Conservation (phyloP, 2,797 vertebrate species). For the Galagoides demidoff region DNA sequence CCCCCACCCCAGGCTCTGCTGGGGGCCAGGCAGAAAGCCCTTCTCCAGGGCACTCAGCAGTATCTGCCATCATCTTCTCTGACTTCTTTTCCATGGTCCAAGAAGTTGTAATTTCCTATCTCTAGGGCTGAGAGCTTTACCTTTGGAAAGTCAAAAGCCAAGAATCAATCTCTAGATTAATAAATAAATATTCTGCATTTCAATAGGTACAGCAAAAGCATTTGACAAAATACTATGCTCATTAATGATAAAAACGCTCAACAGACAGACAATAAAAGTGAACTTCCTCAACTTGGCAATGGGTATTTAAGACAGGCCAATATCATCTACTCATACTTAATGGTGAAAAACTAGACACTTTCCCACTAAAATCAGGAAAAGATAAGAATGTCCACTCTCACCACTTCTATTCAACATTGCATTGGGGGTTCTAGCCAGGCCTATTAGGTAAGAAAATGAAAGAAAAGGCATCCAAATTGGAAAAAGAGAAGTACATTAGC, state of each 20-base stretch:
- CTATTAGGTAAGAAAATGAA: neutral
- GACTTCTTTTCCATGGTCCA: neutral
- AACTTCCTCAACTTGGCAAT: neutral
- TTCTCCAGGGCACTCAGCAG: neutral
- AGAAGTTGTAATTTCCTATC: neutral
- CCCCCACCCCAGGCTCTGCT: neutral
- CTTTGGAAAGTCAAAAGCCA: neutral
- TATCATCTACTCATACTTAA: neutral
- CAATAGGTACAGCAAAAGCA: neutral
- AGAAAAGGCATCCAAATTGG: neutral
- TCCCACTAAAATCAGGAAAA: neutral
- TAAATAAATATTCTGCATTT: neutral
- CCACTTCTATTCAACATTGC: neutral
- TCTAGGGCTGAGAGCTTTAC: neutral
- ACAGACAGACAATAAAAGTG: neutral
- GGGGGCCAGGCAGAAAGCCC: rapidly evolving
- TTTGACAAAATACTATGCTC: neutral
- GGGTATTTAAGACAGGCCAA: neutral
- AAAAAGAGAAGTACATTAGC: neutral
- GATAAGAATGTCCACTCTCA: neutral
- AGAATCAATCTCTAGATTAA: neutral
- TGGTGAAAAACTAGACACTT: neutral
- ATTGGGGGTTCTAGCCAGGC: neutral
- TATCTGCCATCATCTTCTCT: neutral
- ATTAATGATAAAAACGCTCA: neutral